A percentile compares a stretch with the other conserved stretches of the same genome.
These are phyloP conservation scores for Gambelia wislizenii DNA, from an alignment of 2,797 vertebrate genomes.

Conservation along the genomic window DNA sequence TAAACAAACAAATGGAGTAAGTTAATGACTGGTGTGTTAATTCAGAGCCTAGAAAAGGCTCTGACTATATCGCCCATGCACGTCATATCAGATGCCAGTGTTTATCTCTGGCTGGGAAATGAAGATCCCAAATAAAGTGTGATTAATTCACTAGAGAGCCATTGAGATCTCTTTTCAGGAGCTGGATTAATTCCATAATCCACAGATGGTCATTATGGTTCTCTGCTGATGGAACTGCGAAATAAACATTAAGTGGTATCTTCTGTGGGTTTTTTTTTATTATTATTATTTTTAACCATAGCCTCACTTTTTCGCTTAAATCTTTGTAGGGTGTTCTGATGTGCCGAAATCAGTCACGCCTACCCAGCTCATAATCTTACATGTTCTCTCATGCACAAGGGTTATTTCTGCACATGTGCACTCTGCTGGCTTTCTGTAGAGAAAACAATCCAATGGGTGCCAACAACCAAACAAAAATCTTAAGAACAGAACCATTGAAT, in stretches of 20 bases:
- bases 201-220: conserved; percentile 45
- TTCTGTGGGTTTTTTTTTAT: conserved; percentile 20
- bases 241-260: conserved; percentile 17
- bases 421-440: neutral
- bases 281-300: neutral
- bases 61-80: neutral
- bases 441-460: neutral
- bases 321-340: neutral
- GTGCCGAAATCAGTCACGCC: neutral
- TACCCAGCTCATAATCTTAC: neutral
- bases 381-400: neutral
- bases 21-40: conserved; percentile 43
- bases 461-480: neutral
- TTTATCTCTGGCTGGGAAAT: conserved; percentile 36
- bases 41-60: conserved; percentile 32
- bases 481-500: neutral
- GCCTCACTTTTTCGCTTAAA: neutral
- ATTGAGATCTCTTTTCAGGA: conserved; percentile 44
- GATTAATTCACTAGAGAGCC: conserved; percentile 47
- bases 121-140: conserved; percentile 34
- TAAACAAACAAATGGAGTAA: conserved; percentile 61
- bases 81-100: neutral
- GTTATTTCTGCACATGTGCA: neutral
- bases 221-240: conserved; percentile 48
- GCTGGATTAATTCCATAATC: conserved; percentile 49